Evolutionary conservation across 2,113 vertebrate genomes (phyloP).

Genomic region (Chlamydotis undulata): DNA sequence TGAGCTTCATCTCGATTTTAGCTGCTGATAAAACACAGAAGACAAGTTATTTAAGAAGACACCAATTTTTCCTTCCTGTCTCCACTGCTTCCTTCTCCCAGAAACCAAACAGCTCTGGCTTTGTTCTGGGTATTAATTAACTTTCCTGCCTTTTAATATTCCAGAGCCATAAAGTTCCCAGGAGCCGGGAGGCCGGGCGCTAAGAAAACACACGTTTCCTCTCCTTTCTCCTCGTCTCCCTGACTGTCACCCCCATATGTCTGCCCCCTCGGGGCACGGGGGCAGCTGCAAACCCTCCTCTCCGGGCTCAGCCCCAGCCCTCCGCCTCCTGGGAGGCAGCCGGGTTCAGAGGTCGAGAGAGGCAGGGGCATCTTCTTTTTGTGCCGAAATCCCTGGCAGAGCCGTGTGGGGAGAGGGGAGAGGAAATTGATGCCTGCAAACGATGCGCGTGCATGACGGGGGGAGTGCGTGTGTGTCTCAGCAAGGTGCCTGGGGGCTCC

Average conservation of each 20-base stretch:
- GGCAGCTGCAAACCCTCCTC: slow-evolving; percentile 59
- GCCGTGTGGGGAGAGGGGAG: neutral
- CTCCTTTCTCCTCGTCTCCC: neutral
- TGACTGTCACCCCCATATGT: slow-evolving; percentile 18
- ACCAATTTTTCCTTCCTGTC: neutral
- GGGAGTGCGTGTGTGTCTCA: neutral
- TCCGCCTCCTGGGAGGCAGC: neutral
- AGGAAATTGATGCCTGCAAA: neutral
- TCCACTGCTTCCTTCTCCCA: neutral
- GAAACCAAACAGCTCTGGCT: slow-evolving; percentile 9
- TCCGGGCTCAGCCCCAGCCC: slow-evolving; percentile 20
- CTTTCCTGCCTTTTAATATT: slow-evolving; percentile 33
- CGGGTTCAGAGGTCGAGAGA: slow-evolving; percentile 30
- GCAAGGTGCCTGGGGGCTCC: neutral
- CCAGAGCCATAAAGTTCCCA: slow-evolving; percentile 31
- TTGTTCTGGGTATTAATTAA: slow-evolving; percentile 29
- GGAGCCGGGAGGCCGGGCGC: neutral
- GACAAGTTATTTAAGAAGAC: neutral
- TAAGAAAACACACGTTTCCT: neutral
- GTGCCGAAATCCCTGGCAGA: neutral
- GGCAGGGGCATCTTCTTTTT: slow-evolving; percentile 37
- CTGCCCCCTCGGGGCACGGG: slow-evolving; percentile 8
- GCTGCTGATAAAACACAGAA: neutral
- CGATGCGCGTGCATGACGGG: neutral
- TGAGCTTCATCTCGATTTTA: neutral